Conservation (phyloP, 2,797 vertebrate species). For the Merluccius polli region DNA sequence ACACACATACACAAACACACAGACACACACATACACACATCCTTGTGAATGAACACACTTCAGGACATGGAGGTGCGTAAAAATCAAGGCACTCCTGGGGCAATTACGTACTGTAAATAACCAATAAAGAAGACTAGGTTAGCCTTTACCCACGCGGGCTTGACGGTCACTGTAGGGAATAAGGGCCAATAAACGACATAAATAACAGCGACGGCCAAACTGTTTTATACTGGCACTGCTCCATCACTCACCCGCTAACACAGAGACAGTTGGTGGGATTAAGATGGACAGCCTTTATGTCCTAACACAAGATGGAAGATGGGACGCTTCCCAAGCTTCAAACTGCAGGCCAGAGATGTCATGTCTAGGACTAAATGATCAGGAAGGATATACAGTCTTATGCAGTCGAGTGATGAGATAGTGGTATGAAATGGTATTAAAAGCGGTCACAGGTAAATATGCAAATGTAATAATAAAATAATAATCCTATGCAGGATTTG, state of each 20-base stretch:
- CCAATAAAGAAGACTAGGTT: slow-evolving; percentile 31
- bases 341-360: background rate
- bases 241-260: slow-evolving; percentile 50
- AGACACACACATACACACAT: background rate
- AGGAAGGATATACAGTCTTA: background rate
- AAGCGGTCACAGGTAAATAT: background rate
- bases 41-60: background rate
- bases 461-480: background rate
- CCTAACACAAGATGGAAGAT: background rate
- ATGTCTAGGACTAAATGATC: background rate
- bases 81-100: slow-evolving; percentile 36
- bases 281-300: slow-evolving; percentile 29
- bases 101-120: slow-evolving; percentile 43
- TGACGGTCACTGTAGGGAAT: slow-evolving; percentile 46
- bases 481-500: background rate
- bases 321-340: background rate
- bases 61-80: background rate
- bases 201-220: background rate
- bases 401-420: background rate
- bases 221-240: slow-evolving; percentile 41
- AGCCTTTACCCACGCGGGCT: slow-evolving; percentile 18
- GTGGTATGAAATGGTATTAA: background rate
- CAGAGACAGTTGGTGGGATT: slow-evolving; percentile 19
- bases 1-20: too few relatives aligned
- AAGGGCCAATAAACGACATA: slow-evolving; percentile 21